Evolutionary conservation across 2,797 vertebrate genomes (phyloP).

Genomic region (Percopsis omiscomaycus): DNA sequence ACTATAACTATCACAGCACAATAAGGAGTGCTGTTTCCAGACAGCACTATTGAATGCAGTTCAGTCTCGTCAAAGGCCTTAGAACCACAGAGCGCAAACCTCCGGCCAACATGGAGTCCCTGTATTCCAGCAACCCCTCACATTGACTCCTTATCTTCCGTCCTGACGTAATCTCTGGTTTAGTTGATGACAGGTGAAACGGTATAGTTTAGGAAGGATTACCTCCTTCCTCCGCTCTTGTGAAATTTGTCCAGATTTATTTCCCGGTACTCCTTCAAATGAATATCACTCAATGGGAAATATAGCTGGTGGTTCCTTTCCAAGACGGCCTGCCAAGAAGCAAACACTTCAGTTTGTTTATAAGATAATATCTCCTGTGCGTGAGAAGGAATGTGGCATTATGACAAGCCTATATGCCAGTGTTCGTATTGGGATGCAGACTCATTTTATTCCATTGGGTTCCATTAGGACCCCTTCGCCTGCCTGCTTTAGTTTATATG

Average conservation of each 20-base stretch:
- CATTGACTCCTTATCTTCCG: conserved; percentile 1
- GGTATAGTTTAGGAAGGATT: neutral
- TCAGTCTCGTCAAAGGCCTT: conserved; percentile 44
- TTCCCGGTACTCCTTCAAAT: neutral
- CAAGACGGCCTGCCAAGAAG: neutral
- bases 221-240: neutral
- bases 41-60: conserved; percentile 20
- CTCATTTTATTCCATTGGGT: neutral
- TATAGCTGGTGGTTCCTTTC: neutral
- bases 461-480: neutral
- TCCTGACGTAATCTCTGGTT: no score
- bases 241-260: neutral
- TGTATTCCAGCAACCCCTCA: neutral
- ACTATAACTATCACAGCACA: conserved; percentile 5
- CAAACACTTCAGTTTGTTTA: neutral
- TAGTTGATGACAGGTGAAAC: neutral
- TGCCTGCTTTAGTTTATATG: neutral
- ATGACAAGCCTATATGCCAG: neutral
- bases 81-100: conserved; percentile 36
- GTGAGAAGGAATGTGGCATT: neutral
- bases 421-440: neutral
- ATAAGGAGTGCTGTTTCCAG: conserved; percentile 8
- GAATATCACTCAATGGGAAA: neutral
- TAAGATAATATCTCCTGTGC: neutral
- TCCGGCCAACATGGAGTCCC: conserved; percentile 2